Percentiles rank a stretch among this genome's conserved stretches.
Conservation (phyloP, 2,888 invertebrate genomes). For the Lycaena phlaeas region DNA sequence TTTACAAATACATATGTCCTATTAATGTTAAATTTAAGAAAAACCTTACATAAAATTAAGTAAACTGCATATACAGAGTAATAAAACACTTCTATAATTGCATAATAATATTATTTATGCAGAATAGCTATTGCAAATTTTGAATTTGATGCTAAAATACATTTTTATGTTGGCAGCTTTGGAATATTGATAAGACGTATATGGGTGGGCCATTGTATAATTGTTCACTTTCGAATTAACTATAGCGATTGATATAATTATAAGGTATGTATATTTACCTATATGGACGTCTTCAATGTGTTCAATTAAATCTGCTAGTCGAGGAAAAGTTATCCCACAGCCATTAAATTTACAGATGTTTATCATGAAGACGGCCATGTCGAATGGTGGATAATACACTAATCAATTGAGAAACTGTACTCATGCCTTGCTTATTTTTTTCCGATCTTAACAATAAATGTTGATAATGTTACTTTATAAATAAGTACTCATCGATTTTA, state of each 20-base stretch:
- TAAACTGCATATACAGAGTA: background rate
- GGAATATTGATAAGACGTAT: conserved; percentile 57
- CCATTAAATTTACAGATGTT: conserved; percentile 92
- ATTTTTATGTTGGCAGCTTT: conserved; percentile 58
- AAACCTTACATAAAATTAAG: background rate
- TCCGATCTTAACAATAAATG: background rate
- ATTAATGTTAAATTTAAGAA: conserved; percentile 1
- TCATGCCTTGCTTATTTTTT: conserved; percentile 4
- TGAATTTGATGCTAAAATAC: conserved; percentile 11
- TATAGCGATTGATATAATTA: conserved; percentile 21
- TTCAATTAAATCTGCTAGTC: conserved; percentile 85
- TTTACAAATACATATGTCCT: conserved; percentile 20
- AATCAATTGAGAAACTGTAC: conserved; percentile 44
- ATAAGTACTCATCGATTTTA: background rate
- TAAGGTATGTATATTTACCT: conserved; percentile 74
- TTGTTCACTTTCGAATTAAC: conserved; percentile 29
- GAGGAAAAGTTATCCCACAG: conserved; percentile 88
- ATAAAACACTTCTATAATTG: background rate
- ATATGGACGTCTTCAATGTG: conserved; percentile 92
- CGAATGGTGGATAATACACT: conserved; percentile 52
- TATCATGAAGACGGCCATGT: conserved; percentile 92
- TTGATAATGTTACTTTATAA: background rate
- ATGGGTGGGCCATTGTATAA: conserved; percentile 43
- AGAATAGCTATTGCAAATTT: background rate
- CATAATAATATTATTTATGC: background rate